phyloP scores from a whole-genome alignment of 2,888 invertebrate species.

The Ferrisia virgata region DNA sequence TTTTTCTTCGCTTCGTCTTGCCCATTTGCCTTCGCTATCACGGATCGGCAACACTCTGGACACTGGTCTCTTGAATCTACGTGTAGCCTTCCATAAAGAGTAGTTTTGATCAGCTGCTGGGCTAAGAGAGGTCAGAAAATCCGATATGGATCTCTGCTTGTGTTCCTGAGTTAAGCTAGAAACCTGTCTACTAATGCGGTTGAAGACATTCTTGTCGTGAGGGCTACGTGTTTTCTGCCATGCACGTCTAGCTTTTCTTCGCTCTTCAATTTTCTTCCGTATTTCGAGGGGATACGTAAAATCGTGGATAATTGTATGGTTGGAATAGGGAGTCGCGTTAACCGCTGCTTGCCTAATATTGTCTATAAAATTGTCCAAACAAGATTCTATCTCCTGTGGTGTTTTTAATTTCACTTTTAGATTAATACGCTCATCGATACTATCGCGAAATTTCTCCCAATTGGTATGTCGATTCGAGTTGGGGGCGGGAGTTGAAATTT shows the following conservation, averaged over 20 bases:
- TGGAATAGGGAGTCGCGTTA: no score
- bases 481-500: no score
- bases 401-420: neutral
- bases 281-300: neutral
- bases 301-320: no score
- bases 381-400: neutral
- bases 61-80: conserved; percentile 47
- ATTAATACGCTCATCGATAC: neutral
- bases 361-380: neutral
- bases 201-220: neutral
- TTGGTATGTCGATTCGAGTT: neutral
- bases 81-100: conserved; percentile 50
- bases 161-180: neutral
- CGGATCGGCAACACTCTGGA: conserved; percentile 47
- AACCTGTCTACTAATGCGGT: neutral
- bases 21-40: conserved; percentile 48
- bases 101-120: conserved; percentile 48
- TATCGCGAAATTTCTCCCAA: neutral
- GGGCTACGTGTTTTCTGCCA: neutral
- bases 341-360: neutral
- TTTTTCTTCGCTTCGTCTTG: conserved; percentile 48
- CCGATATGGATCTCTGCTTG: neutral
- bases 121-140: neutral
- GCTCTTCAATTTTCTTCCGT: neutral
- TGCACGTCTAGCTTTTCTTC: neutral